phyloP scores from a whole-genome alignment of 1,140 invertebrate genomes.

The honey bee (Apis mellifera) region Amel_HAv3.1 CM009933.2:3587501-3588000 shows the following conservation, averaged over 20 bases:
- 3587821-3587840: slow-evolving; percentile 89
- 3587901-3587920: slow-evolving; percentile 75
- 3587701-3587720: too few species aligned
- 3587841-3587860: slow-evolving; percentile 85
- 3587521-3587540: not conserved
- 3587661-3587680: too few species aligned
- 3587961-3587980: too few species aligned
- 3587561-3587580: too few species aligned
- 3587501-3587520: not conserved
- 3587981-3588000: too few species aligned
- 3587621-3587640: too few species aligned
- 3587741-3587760: slow-evolving; percentile 90
- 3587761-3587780: slow-evolving; percentile 94
- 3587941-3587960: too few species aligned
- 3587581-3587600: too few species aligned
- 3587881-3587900: slow-evolving; percentile 92
- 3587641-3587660: too few species aligned
- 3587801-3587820: slow-evolving; percentile 88
- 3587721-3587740: slow-evolving; percentile 84
- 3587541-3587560: not conserved
- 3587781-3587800: slow-evolving; percentile 91
- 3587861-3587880: slow-evolving; percentile 88
- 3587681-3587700: too few species aligned
- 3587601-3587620: not conserved
- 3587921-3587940: too few species aligned